A percentile compares a stretch with the other conserved stretches of the same genome.
Evolutionary conservation across 2,797 vertebrate genomes (phyloP).

Genomic region (Oceanodroma leucorhoa): DNA sequence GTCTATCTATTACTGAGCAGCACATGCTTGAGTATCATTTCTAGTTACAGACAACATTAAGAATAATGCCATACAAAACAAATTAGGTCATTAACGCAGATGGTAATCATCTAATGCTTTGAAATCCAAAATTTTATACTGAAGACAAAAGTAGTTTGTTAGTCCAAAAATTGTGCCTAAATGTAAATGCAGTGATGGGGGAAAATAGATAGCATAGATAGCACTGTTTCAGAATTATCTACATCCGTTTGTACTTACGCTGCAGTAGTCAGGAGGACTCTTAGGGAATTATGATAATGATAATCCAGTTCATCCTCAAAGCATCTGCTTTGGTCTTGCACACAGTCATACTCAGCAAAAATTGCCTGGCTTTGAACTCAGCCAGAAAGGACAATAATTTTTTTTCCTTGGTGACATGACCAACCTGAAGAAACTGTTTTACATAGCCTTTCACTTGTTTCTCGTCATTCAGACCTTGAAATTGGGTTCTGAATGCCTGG

Average conservation of each 20-base stretch:
- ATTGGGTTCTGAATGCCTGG: neutral
- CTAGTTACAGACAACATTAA: neutral
- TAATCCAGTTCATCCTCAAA: neutral
- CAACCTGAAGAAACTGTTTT: neutral
- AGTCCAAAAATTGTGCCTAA: neutral
- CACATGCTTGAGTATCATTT: neutral
- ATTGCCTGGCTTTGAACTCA: neutral
- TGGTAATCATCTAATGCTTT: neutral
- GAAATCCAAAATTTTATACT: neutral
- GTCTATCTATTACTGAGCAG: neutral
- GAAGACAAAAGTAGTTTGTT: neutral
- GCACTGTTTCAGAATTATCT: neutral
- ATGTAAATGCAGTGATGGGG: neutral
- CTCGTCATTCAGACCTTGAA: neutral
- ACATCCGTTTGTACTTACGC: neutral
- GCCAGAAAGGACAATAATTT: neutral
- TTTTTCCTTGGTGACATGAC: neutral
- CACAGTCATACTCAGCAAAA: neutral
- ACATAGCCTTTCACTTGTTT: neutral
- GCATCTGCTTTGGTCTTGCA: neutral
- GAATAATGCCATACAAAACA: neutral
- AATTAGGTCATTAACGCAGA: neutral
- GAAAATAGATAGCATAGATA: neutral
- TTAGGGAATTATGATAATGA: neutral
- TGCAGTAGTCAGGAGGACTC: neutral